Evolutionary conservation across 2,888 invertebrate species (phyloP), one percentile per base, ranked within the genome.

Genomic region (Osmoderma eremita): DNA sequence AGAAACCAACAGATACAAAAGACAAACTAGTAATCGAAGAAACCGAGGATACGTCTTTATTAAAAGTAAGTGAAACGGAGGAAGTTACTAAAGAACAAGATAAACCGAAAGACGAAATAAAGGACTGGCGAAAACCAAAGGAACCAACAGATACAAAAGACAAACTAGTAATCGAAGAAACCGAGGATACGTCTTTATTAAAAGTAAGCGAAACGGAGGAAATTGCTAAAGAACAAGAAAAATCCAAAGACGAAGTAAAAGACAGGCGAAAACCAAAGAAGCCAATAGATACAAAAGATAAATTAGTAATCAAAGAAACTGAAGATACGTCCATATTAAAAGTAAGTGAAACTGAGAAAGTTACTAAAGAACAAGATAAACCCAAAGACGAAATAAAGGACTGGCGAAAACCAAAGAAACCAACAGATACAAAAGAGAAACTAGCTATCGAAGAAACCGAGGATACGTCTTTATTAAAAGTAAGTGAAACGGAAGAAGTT

Each of bases 401-500:
- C 6, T 66, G 65, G 65, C 58, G 51, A 13, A 58, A 62, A 36
- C 58, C 68, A 42, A 39, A 49, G 30, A 61, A 63, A 51, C 41
- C 36, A 51, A 41, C 58, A 42, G 65, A 58, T 13, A 48, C 39
- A 58, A 38, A 63, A 10, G 67, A 70, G 65, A 73, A 65, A 42
- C 65, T 39, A 66, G n/a, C n/a, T n/a, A n/a, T 56, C 36, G 67
- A 64, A 69, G 61, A 71, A 72, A 63, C 69, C 70, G 18, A 64
- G 45, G 78, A 79, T 56, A 58, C 45, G 22, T 24, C 80, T 8
- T 79, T 80, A 58, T 80, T 84, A 75, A 67, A 80, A 71, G 71
- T 73, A 49, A 82, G 72, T 63, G 74, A 75, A 65, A 71, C 74
- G 36, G 50, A 76, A 53, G 72, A 77, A 56, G 70, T 80, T 67